phyloP scores from a whole-genome alignment of 2,797 vertebrate species.

The Phrynocephalus vlangalii region DNA sequence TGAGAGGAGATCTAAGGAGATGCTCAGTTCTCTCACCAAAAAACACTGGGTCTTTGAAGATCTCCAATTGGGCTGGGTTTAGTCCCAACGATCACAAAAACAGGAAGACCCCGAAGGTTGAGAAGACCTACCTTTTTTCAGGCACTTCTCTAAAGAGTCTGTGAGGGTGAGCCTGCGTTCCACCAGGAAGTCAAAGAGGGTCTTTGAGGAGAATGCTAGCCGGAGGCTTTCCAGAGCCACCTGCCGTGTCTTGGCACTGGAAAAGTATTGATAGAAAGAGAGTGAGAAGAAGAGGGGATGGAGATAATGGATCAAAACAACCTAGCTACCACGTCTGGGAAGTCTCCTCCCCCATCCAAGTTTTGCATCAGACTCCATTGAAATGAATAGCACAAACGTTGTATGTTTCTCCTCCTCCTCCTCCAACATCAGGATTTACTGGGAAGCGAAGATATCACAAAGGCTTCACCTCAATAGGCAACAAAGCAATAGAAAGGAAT shows the following conservation, averaged over 20 bases:
- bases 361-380: not conserved
- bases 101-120: not conserved
- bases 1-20: not conserved
- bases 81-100: not conserved
- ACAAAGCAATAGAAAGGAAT: not conserved
- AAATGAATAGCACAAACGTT: not conserved
- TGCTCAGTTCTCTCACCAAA: not conserved
- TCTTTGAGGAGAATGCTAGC: conserved; percentile 85
- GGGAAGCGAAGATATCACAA: not conserved
- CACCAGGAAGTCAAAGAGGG: conserved; percentile 86
- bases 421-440: not conserved
- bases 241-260: conserved; percentile 84
- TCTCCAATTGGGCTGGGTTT: not conserved
- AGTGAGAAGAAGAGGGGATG: not conserved
- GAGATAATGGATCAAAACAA: not conserved
- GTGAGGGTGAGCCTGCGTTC: conserved; percentile 87
- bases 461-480: not conserved
- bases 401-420: not conserved
- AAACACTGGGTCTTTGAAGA: not conserved
- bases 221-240: conserved; percentile 87
- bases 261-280: not conserved
- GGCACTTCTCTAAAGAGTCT: conserved; percentile 90
- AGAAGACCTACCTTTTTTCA: conserved; percentile 79
- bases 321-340: not conserved
- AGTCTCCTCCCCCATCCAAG: not conserved